phyloP scores from a whole-genome alignment of 2,113 vertebrate species.

The Chiloscyllium plagiosum region DNA sequence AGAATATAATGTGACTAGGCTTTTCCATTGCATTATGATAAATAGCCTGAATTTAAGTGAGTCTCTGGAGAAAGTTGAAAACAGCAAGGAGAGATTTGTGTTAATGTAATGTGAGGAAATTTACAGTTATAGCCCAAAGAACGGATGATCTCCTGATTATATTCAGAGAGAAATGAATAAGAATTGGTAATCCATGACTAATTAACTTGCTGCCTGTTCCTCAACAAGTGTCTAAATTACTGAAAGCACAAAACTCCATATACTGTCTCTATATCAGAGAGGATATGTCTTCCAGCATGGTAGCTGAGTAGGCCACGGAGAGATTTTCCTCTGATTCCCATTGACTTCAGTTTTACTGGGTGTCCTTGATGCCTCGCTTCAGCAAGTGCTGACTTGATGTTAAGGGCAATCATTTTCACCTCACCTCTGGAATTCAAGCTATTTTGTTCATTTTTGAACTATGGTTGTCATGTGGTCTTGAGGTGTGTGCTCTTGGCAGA shows the following conservation, averaged over 20 bases:
- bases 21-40: slow-evolving; percentile 7
- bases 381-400: not conserved
- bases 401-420: not conserved
- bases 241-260: not conserved
- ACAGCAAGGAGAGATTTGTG: not conserved
- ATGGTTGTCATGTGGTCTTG: not conserved
- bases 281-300: not conserved
- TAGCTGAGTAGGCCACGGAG: not conserved
- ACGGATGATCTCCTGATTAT: too few relatives aligned
- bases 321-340: not conserved
- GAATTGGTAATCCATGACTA: not conserved
- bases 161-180: not conserved
- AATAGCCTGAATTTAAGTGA: not conserved
- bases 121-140: too few relatives aligned
- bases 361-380: not conserved
- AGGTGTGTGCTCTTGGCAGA: not conserved
- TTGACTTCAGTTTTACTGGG: not conserved
- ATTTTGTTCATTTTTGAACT: not conserved
- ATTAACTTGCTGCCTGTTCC: not conserved
- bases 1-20: not conserved
- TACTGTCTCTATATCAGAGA: too few relatives aligned
- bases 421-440: not conserved
- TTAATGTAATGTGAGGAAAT: not conserved
- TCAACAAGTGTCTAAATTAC: not conserved
- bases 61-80: not conserved